Conservation (phyloP, 2,888 invertebrate genomes). For the Drosophila paramelanica region DNA sequence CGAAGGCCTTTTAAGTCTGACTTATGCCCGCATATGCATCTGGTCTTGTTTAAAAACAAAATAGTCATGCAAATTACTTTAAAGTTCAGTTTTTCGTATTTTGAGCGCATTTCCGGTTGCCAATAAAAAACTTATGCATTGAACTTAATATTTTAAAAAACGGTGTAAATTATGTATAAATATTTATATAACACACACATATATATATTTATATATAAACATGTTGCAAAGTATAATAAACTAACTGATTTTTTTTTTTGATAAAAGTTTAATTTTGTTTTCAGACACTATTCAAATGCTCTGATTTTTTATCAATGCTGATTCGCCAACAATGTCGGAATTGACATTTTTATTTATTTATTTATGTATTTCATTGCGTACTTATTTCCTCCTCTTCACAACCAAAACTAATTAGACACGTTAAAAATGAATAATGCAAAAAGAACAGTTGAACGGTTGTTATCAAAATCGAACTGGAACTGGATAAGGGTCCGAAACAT, state of each 20-base stretch:
- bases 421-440: constrained; percentile 15
- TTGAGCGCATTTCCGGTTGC: constrained; percentile 29
- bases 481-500: background rate
- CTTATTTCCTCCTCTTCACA: constrained; percentile 14
- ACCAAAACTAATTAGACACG: constrained; percentile 56
- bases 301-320: background rate
- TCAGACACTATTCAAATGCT: too few relatives aligned
- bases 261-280: too few relatives aligned
- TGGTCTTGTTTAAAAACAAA: constrained; percentile 11
- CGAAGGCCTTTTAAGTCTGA: constrained; percentile 20
- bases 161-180: background rate
- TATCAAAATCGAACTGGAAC: background rate
- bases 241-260: too few relatives aligned
- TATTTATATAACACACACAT: background rate
- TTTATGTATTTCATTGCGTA: constrained; percentile 15
- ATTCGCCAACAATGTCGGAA: background rate
- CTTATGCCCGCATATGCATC: constrained; percentile 16
- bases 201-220: background rate
- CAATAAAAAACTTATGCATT: background rate
- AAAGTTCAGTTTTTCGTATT: constrained; percentile 20
- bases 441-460: background rate
- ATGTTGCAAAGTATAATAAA: background rate
- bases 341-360: constrained; percentile 22
- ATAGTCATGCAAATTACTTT: constrained; percentile 21
- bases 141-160: background rate